Evolutionary conservation across 2,888 invertebrate genomes (phyloP).

Genomic region (Euplagia quadripunctaria): DNA sequence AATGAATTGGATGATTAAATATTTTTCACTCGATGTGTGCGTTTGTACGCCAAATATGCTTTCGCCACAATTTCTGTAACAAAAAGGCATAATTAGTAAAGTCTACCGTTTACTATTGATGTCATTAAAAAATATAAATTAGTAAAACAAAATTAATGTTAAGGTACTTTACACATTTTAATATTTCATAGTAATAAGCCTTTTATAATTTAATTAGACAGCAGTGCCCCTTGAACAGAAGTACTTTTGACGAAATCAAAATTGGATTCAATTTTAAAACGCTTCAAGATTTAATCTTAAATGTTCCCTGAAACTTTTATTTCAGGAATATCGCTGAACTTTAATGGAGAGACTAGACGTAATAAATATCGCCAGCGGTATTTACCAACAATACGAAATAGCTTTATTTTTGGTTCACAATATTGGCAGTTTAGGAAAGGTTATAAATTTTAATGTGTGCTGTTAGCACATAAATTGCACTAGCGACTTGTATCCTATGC

Average conservation of each 20-base stretch:
- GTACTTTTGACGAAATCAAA: slow-evolving; percentile 34
- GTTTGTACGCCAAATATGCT: too few species aligned
- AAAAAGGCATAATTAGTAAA: too few species aligned
- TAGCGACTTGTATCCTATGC: slow-evolving; percentile 32
- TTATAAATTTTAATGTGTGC: slow-evolving; percentile 60
- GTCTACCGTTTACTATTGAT: too few species aligned
- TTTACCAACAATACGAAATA: slow-evolving; percentile 34
- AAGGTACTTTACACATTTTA: not conserved
- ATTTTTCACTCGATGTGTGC: too few species aligned
- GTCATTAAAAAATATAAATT: not conserved
- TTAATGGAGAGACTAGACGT: slow-evolving; percentile 48
- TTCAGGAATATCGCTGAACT: slow-evolving; percentile 29
- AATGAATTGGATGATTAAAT: too few species aligned
- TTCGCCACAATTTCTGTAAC: too few species aligned
- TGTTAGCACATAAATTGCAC: slow-evolving; percentile 59
- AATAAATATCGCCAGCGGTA: slow-evolving; percentile 43
- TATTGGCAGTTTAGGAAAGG: slow-evolving; percentile 49
- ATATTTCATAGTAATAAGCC: not conserved
- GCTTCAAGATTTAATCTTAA: slow-evolving; percentile 29
- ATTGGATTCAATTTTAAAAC: slow-evolving; percentile 40
- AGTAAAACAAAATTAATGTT: too few species aligned
- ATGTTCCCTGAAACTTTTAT: slow-evolving; percentile 18
- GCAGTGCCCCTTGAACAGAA: slow-evolving; percentile 23
- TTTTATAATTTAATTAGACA: not conserved
- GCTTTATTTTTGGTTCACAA: slow-evolving; percentile 36